These are phyloP conservation scores for Ennomos quercinarius DNA, from an alignment of 2,888 invertebrate species.

Conservation along the genomic window DNA sequence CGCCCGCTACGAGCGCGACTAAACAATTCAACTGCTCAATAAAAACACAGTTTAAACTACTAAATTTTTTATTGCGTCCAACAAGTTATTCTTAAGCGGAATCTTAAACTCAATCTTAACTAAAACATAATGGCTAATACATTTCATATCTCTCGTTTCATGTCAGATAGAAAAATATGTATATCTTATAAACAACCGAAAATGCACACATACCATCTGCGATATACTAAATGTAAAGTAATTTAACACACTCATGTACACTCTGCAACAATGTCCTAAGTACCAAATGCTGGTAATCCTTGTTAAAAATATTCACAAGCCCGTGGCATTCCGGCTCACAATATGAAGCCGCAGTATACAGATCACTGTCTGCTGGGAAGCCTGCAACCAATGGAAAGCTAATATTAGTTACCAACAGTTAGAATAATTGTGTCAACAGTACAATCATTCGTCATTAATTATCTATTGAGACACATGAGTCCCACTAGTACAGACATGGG, in stretches of 20 bases:
- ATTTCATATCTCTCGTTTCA: slow-evolving; percentile 67
- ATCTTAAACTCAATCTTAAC: slow-evolving; percentile 76
- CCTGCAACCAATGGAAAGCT: slow-evolving; percentile 61
- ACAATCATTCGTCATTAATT: too few relatives aligned
- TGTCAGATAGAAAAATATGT: slow-evolving; percentile 81
- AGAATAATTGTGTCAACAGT: too few relatives aligned
- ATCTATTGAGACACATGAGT: too few relatives aligned
- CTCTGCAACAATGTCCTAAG: slow-evolving; percentile 64
- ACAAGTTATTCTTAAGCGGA: slow-evolving; percentile 81
- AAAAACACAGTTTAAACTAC: slow-evolving; percentile 62
- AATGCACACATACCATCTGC: slow-evolving; percentile 76
- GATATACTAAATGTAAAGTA: slow-evolving; percentile 69
- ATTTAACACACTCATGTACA: slow-evolving; percentile 61
- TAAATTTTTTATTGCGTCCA: slow-evolving; percentile 81
- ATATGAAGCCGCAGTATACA: slow-evolving; percentile 72
- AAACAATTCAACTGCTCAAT: slow-evolving; percentile 38
- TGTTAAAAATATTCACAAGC: slow-evolving; percentile 75
- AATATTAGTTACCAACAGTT: too few relatives aligned
- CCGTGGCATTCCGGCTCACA: slow-evolving; percentile 66
- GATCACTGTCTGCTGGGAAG: slow-evolving; percentile 64
- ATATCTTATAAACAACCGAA: slow-evolving; percentile 77
- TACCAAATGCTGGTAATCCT: slow-evolving; percentile 65
- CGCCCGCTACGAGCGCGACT: too few relatives aligned
- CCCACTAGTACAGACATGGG: too few relatives aligned
- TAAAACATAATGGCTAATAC: slow-evolving; percentile 77